Percentiles rank a stretch among this genome's conserved stretches.
Evolutionary conservation across 64 coral and sea anemone species (phyloP).

Genomic region (Stylophora pistillata): DNA sequence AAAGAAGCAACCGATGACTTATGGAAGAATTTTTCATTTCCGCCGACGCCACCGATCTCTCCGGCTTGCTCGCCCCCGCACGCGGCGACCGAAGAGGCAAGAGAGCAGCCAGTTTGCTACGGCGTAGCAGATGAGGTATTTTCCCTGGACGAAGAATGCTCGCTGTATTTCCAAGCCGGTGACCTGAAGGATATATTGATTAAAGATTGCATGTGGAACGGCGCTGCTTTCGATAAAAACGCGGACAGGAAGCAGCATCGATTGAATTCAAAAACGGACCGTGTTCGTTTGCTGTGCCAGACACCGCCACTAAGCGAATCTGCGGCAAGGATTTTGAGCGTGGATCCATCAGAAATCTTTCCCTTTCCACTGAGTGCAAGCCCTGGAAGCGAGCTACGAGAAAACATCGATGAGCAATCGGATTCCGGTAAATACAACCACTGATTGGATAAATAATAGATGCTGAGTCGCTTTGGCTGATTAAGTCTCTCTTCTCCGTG

Average conservation of each 20-base stretch:
- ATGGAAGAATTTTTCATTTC: constrained; percentile 75
- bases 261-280: constrained; percentile 60
- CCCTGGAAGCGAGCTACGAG: constrained; percentile 41
- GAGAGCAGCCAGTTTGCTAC: constrained; percentile 78
- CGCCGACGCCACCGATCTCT: constrained; percentile 86
- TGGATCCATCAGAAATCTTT: constrained; percentile 90
- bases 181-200: constrained; percentile 94
- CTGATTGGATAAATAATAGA: constrained; percentile 63
- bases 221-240: constrained; percentile 74
- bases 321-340: constrained; percentile 81
- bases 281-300: constrained; percentile 68
- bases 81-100: constrained; percentile 51
- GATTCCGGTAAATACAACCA: constrained; percentile 75
- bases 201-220: constrained; percentile 97
- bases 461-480: constrained; percentile 40
- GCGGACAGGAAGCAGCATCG: constrained; percentile 39
- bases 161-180: constrained; percentile 83
- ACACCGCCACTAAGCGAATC: constrained; percentile 82
- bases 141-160: constrained; percentile 71
- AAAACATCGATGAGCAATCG: constrained; percentile 61
- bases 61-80: constrained; percentile 74
- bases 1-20: constrained; percentile 66
- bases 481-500: constrained; percentile 8
- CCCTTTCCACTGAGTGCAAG: constrained; percentile 78
- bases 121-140: constrained; percentile 78